Base-by-base conservation (phyloP, 1,140 invertebrate species). In the Tyrophagus putrescentiae region DNA sequence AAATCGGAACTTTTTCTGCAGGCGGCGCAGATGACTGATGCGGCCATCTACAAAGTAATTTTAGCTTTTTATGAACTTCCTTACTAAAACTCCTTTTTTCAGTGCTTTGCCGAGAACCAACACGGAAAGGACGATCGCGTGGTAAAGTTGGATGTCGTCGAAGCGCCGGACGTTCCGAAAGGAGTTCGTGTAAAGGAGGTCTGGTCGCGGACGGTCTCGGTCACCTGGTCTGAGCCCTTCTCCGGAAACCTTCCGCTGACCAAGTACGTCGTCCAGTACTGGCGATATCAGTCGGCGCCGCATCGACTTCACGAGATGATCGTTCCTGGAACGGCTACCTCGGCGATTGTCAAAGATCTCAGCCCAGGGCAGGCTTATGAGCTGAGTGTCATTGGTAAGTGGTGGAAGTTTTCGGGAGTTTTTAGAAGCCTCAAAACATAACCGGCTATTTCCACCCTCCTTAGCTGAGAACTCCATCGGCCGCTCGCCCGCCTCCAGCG, bases 221-320 rank as follows among this genome's bases (percentile, higher is more conserved):
- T 97, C 2, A 84, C 84, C 16, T 97, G 93, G 92, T 83, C 83
- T 27, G 83, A 85, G 56, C 90, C 91, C 16, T 96, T 92, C 71
- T 84, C 93, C 70, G 93, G 93, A 63, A 95, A 96, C 72, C 90
- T 87, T n/a, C 83, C 84, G 0, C 85, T 97, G 62, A 87, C 83
- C 64, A 80, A 83, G 69, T 97, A 93, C 71, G 79, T 86, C 44
- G 88, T 94, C 68, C 87, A 94, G 72, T 92, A 91, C 72, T 93
- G 92, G 75, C 83, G 84, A 63, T 39, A 42, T 11, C 18, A 53
- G 29, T 29, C n/a, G 29, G 54, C 62, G 18, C 61, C 62, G 28
- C 62, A 67, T 39, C 60, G 65, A 13, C 48, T 65, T 11, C 54
- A 64, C 33, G 66, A 69, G 41, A 53, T 65, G 23, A 58, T 39